phyloP scores from a whole-genome alignment of 2,888 invertebrate species.

The Horisme vitalbata region DNA sequence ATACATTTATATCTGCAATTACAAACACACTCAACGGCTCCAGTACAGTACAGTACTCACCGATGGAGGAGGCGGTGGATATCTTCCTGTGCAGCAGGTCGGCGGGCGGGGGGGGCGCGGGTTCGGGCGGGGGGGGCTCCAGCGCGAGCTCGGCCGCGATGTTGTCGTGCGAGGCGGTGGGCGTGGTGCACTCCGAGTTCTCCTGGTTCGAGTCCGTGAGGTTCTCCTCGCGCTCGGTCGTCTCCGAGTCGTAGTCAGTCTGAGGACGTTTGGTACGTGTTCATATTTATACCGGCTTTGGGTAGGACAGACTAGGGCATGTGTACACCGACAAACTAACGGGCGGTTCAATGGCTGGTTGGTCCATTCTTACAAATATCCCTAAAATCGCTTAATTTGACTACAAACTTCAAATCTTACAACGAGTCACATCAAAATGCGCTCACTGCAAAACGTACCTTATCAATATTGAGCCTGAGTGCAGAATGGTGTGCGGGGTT shows the following conservation, averaged over 20 bases:
- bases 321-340: too few relatives aligned
- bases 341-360: too few relatives aligned
- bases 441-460: slow-evolving; percentile 47
- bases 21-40: too few relatives aligned
- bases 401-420: too few relatives aligned
- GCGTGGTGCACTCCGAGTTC: slow-evolving; percentile 80
- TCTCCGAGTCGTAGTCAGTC: slow-evolving; percentile 79
- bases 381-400: too few relatives aligned
- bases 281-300: too few relatives aligned
- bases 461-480: slow-evolving; percentile 69
- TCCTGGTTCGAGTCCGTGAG: slow-evolving; percentile 80
- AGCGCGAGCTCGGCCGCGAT: slow-evolving; percentile 68
- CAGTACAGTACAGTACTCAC: too few relatives aligned
- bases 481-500: slow-evolving; percentile 61
- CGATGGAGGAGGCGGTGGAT: slow-evolving; percentile 74
- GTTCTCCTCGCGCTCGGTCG: slow-evolving; percentile 78
- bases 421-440: background rate
- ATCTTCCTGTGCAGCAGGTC: slow-evolving; percentile 63
- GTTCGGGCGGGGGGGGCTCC: slow-evolving; percentile 36
- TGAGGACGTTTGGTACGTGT: too few relatives aligned
- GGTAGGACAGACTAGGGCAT: too few relatives aligned
- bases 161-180: slow-evolving; percentile 76
- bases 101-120: slow-evolving; percentile 15
- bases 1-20: too few relatives aligned
- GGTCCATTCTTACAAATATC: too few relatives aligned